Evolutionary conservation across 2,888 invertebrate genomes (phyloP), one percentile per base, ranked within the genome.

Genomic region (Gymnosoma rotundatum): DNA sequence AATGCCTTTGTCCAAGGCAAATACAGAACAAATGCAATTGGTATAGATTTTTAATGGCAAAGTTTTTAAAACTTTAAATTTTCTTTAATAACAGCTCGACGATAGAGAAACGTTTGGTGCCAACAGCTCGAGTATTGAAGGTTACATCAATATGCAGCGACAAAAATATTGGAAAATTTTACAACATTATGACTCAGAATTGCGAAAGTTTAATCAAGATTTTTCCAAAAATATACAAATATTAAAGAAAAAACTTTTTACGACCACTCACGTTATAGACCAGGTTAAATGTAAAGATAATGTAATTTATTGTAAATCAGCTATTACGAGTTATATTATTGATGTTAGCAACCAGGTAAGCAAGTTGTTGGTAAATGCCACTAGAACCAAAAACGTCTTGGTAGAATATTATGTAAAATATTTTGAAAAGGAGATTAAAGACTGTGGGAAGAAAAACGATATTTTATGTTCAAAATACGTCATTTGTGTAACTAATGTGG

Each of bases 301-400:
- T n/a, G 54, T 88, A 38, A 60, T 73, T 75, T 85, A 86, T 2
- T 45, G 86, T 12, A 85, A 86, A 48, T 6, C 69, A 0, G 38
- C 78, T 1, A 70, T 85, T 9, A 70, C 67, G 1, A 75, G 25
- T 16, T 87, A 87, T 58, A 25, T 75, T n/a, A 25, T 25, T 7
- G 25, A 69, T 4, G 86, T 86, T 8, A 81, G 9, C 0, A 73
- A 12, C n/a, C 60, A 70, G 14, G 9, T 79, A 7, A 60, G n/a
- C 20, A 58, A 14, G 14, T 36, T 83, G 12, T 20, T 80, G 7
- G 32, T 2, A 1, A 20, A 9, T 52, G 45, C 80, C 0, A 8
- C 20, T 5, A 52, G 0, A 0, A 69, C 72, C 1, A 76, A 45
- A 21, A 75, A 60, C 25, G 25, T 18, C 2, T 20, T 84, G 18